Percentiles rank a stretch among this genome's conserved stretches.
phyloP scores from a whole-genome alignment of 2,113 vertebrate species.

The Elanoides forficatus region DNA sequence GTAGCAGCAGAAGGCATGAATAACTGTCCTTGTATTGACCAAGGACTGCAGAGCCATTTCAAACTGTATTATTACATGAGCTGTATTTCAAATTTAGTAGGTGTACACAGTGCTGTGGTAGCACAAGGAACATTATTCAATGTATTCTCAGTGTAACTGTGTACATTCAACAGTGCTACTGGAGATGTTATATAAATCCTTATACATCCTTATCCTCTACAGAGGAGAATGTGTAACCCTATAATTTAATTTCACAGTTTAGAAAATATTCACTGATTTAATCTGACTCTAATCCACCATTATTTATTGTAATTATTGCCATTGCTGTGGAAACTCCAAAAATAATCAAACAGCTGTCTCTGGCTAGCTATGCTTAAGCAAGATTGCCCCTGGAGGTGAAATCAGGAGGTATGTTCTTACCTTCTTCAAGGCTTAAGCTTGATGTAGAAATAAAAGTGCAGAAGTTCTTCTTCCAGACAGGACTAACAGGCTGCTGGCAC shows the following conservation, averaged over 20 bases:
- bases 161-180: neutral
- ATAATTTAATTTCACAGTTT: neutral
- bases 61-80: neutral
- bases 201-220: neutral
- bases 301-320: neutral
- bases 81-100: neutral
- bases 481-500: neutral
- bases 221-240: neutral
- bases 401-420: neutral
- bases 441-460: neutral
- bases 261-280: neutral
- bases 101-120: neutral
- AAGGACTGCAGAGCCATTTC: neutral
- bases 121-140: neutral
- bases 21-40: neutral
- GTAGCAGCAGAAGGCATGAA: neutral
- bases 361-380: neutral
- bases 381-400: neutral
- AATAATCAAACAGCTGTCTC: neutral
- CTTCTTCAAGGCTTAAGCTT: neutral
- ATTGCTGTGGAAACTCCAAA: neutral
- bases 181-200: neutral
- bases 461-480: neutral
- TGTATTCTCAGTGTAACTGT: neutral
- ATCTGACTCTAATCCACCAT: neutral